A percentile compares a stretch with the other conserved stretches of the same genome.
Conservation (phyloP, 1,140 invertebrate genomes). For the Drosophila chauvacae region DNA sequence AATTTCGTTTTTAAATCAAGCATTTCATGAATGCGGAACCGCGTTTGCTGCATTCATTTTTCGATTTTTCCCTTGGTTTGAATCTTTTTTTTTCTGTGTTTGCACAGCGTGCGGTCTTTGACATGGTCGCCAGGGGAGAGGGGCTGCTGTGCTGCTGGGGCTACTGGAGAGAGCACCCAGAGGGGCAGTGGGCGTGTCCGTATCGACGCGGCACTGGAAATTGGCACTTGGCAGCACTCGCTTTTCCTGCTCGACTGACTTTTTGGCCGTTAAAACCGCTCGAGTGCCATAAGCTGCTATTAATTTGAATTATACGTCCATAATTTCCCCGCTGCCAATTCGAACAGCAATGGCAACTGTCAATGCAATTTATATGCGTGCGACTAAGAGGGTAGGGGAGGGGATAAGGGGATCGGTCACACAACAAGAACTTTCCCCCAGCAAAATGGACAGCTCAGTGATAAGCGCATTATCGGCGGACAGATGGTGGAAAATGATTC, state of each 20-base stretch:
- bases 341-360: slow-evolving; percentile 53
- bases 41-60: slow-evolving; percentile 5
- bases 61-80: background rate
- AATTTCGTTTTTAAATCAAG: slow-evolving; percentile 46
- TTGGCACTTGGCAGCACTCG: slow-evolving; percentile 61
- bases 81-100: slow-evolving; percentile 11
- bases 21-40: slow-evolving; percentile 36
- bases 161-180: background rate
- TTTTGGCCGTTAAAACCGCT: slow-evolving; percentile 78
- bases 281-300: slow-evolving; percentile 82
- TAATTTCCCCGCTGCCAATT: slow-evolving; percentile 72
- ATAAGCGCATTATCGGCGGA: slow-evolving; percentile 32
- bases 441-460: slow-evolving; percentile 24
- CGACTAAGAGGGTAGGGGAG: too few species aligned
- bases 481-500: slow-evolving; percentile 11
- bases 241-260: slow-evolving; percentile 63
- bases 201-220: slow-evolving; percentile 26
- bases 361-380: slow-evolving; percentile 68
- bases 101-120: slow-evolving; percentile 65
- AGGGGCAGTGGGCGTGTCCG: slow-evolving; percentile 17
- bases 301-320: slow-evolving; percentile 81
- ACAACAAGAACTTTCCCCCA: slow-evolving; percentile 21
- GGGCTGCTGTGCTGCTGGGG: background rate
- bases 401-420: background rate
- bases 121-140: background rate